Evolutionary conservation across 2,888 invertebrate species (phyloP).

Genomic region (Philopedon plagiatum): DNA sequence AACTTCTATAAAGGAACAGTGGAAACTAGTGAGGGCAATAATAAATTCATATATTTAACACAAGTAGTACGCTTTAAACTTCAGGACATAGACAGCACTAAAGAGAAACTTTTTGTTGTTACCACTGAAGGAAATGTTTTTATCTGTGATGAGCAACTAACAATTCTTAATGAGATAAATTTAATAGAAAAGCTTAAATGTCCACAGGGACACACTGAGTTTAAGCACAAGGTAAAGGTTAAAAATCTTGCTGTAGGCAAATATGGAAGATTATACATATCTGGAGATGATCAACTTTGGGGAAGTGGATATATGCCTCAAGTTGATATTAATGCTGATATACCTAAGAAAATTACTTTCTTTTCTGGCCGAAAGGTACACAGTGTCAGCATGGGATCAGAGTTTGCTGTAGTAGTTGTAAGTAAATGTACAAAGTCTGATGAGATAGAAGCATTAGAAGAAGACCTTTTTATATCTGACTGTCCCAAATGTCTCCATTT

Average conservation of each 20-base stretch:
- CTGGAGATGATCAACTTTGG: constrained; percentile 79
- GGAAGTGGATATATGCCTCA: constrained; percentile 79
- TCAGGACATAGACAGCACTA: constrained; percentile 76
- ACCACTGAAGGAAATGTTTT: constrained; percentile 75
- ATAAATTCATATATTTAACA: constrained; percentile 58
- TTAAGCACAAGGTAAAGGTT: constrained; percentile 75
- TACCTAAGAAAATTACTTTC: constrained; percentile 77
- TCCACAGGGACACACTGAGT: constrained; percentile 75
- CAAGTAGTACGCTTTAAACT: constrained; percentile 72
- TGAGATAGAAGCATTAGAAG: constrained; percentile 74
- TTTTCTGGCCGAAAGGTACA: constrained; percentile 79
- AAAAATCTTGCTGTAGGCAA: constrained; percentile 75
- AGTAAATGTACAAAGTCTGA: constrained; percentile 70
- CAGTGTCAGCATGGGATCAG: constrained; percentile 81
- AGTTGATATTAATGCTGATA: constrained; percentile 73
- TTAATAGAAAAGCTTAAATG: constrained; percentile 77
- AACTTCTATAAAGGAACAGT: constrained; percentile 69
- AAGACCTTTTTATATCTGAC: constrained; percentile 76
- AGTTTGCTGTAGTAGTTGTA: constrained; percentile 83
- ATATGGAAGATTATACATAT: constrained; percentile 76
- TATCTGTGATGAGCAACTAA: constrained; percentile 72
- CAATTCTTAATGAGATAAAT: constrained; percentile 74
- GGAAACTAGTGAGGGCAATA: constrained; percentile 46
- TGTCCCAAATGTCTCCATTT: constrained; percentile 77
- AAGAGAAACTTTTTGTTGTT: constrained; percentile 74